Percentiles rank a stretch among this genome's conserved stretches.
phyloP scores from a whole-genome alignment of 2,888 invertebrate species.

The Tortricodes alternella region DNA sequence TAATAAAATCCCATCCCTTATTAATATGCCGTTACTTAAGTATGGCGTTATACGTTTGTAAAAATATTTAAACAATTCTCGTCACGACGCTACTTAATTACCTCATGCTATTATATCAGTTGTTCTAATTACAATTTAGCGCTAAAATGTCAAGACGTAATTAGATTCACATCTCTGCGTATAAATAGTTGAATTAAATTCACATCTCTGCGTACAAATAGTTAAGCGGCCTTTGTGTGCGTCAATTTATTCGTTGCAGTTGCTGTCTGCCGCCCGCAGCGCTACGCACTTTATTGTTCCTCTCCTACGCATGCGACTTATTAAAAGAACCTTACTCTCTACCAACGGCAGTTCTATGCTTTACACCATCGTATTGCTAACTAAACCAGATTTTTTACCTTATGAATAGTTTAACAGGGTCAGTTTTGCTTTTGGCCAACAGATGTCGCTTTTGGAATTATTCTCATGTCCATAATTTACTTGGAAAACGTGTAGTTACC shows the following conservation, averaged over 20 bases:
- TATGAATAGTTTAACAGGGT: too few relatives aligned
- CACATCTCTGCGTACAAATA: conserved; percentile 44
- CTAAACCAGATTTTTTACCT: too few relatives aligned
- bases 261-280: conserved; percentile 32
- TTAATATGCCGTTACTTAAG: neutral
- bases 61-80: conserved; percentile 1
- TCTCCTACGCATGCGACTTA: conserved; percentile 31
- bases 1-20: conserved; percentile 33
- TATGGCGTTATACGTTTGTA: neutral
- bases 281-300: conserved; percentile 26
- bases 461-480: too few relatives aligned
- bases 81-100: conserved; percentile 16
- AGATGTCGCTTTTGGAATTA: too few relatives aligned
- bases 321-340: conserved; percentile 30
- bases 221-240: conserved; percentile 46
- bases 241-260: conserved; percentile 49
- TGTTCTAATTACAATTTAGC: conserved; percentile 17
- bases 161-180: conserved; percentile 42
- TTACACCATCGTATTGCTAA: too few relatives aligned
- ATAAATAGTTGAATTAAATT: too few relatives aligned
- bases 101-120: neutral
- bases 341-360: conserved; percentile 25
- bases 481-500: neutral
- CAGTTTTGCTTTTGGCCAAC: too few relatives aligned
- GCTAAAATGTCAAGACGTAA: conserved; percentile 31